Evolutionary conservation across 2,113 vertebrate genomes (phyloP).

Genomic region (Bombycilla garrulus): DNA sequence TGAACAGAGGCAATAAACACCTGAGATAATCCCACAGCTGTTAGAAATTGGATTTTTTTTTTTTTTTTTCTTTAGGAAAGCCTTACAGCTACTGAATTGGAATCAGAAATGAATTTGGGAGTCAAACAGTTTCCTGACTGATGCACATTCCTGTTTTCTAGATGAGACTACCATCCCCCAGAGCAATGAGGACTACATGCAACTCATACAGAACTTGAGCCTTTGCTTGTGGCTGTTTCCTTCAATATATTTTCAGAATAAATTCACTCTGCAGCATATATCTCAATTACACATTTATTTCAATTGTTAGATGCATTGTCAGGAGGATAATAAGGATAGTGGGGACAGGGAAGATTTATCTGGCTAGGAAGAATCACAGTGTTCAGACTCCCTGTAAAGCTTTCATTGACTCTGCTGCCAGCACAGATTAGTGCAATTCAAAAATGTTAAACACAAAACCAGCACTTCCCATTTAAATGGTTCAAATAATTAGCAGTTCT

Average conservation of each 20-base stretch:
- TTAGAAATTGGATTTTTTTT: background rate
- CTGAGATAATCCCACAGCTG: constrained; percentile 10
- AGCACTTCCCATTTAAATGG: constrained; percentile 33
- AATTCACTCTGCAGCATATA: background rate
- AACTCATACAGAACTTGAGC: background rate
- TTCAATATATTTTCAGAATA: background rate
- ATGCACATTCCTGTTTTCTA: constrained; percentile 10
- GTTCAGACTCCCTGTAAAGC: background rate
- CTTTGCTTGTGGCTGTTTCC: background rate
- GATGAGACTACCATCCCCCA: background rate
- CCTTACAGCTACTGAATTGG: background rate
- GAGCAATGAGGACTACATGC: background rate
- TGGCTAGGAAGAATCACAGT: constrained; percentile 18
- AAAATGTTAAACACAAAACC: constrained; percentile 11
- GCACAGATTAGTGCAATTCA: constrained; percentile 17
- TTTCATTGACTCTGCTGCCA: constrained; percentile 27
- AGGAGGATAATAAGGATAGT: constrained; percentile 31
- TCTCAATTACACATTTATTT: constrained; percentile 21
- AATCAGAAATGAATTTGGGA: constrained; percentile 46
- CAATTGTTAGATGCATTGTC: constrained; percentile 38
- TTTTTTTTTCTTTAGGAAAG: background rate
- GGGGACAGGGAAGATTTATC: constrained; percentile 36
- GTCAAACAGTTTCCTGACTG: constrained; percentile 10
- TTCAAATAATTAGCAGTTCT: constrained; percentile 37
- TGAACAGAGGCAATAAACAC: constrained; percentile 9